These are phyloP conservation scores for Antheraea mylitta DNA, from an alignment of 1,140 invertebrate species.

Conservation along the genomic window DNA sequence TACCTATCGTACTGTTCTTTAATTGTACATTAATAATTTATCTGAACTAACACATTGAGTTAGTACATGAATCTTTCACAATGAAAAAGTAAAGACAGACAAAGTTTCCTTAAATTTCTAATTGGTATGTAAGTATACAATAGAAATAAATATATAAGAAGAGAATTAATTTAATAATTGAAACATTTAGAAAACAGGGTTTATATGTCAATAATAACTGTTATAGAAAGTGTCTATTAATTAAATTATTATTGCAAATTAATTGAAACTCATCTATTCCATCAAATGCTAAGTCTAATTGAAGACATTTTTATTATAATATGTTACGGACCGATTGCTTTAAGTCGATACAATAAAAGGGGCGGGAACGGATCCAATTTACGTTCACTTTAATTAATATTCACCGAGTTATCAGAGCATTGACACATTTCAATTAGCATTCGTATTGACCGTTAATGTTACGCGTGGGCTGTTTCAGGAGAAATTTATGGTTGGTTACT, in stretches of 20 bases:
- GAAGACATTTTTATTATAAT: not conserved
- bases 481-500: slow-evolving; percentile 28
- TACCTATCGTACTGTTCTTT: no score
- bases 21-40: no score
- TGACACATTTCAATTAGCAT: slow-evolving; percentile 49
- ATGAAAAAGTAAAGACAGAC: no score
- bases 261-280: not conserved
- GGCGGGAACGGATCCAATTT: slow-evolving; percentile 13
- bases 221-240: no score
- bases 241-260: not conserved
- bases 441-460: slow-evolving; percentile 31
- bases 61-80: no score
- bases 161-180: no score
- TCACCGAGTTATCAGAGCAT: slow-evolving; percentile 56
- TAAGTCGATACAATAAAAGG: not conserved
- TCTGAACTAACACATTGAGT: no score
- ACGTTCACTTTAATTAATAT: slow-evolving; percentile 35
- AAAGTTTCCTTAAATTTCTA: no score
- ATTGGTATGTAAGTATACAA: no score
- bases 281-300: not conserved
- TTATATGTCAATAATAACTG: no score
- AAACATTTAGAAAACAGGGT: no score
- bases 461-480: slow-evolving; percentile 25
- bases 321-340: not conserved
- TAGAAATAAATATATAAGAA: no score